Evolutionary conservation across 2,113 vertebrate species (phyloP).

Genomic region (Prunella fulvescens): DNA sequence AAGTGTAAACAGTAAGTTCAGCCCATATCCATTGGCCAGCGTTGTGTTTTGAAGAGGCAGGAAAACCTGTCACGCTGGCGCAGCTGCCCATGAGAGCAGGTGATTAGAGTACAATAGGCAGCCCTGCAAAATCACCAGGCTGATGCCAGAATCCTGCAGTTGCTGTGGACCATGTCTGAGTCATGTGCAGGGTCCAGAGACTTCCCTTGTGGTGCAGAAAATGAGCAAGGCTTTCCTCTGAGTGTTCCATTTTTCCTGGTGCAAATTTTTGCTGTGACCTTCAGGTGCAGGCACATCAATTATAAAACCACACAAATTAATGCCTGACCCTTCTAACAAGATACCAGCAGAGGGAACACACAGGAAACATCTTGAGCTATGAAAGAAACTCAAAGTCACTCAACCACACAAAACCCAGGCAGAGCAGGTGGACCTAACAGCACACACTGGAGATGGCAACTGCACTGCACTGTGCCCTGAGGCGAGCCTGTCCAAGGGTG

Average conservation of each 20-base stretch:
- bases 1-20: background rate
- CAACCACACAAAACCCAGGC: background rate
- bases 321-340: constrained; percentile 30
- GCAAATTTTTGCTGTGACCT: constrained; percentile 34
- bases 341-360: constrained; percentile 26
- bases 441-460: background rate
- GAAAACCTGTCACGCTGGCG: constrained; percentile 6
- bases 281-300: constrained; percentile 19
- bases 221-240: constrained; percentile 3
- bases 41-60: constrained; percentile 33
- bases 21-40: background rate
- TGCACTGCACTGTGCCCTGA: background rate
- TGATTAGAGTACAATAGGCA: constrained; percentile 20
- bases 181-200: constrained; percentile 21
- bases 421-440: background rate
- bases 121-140: background rate
- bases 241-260: constrained; percentile 6
- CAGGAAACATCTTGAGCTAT: constrained; percentile 21
- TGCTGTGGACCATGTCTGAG: background rate
- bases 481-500: background rate
- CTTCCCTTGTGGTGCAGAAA: constrained; percentile 9
- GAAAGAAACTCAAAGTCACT: background rate
- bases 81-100: background rate
- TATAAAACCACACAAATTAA: constrained; percentile 38
- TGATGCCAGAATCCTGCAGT: constrained; percentile 25